Percentiles rank a stretch among this genome's conserved stretches.
These are phyloP conservation scores for Arvicola amphibius DNA, from an alignment of 2,797 vertebrate genomes.

Conservation along the genomic window DNA sequence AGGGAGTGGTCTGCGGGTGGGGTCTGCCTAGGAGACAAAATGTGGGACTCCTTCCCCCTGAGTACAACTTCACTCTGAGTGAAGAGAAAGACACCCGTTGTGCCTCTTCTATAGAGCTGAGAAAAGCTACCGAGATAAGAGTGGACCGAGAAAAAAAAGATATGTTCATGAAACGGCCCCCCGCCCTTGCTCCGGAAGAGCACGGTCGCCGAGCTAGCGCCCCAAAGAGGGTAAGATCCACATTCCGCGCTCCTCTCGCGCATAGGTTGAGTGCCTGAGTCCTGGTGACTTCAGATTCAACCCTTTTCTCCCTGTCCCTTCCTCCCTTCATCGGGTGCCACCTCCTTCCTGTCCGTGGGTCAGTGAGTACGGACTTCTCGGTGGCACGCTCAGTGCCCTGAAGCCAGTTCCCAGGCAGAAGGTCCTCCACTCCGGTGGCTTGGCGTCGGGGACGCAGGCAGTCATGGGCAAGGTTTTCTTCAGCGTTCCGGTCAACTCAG, in stretches of 20 bases:
- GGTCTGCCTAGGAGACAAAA: slow-evolving; percentile 82
- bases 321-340: neutral
- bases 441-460: neutral
- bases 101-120: neutral
- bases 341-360: neutral
- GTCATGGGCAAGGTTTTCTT: slow-evolving; percentile 29
- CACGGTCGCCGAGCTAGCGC: slow-evolving; percentile 79
- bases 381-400: neutral
- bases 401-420: neutral
- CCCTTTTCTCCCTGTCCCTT: neutral
- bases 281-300: neutral
- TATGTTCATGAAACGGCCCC: slow-evolving; percentile 85
- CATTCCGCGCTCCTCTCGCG: neutral
- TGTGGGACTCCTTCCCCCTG: slow-evolving; percentile 67
- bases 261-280: neutral
- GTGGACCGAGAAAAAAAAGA: slow-evolving; percentile 49
- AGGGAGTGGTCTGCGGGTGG: slow-evolving; percentile 81
- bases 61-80: slow-evolving; percentile 66
- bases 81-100: slow-evolving; percentile 31
- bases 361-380: slow-evolving; percentile 33
- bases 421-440: neutral
- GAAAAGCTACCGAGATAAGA: neutral
- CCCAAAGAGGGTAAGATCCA: slow-evolving; percentile 84
- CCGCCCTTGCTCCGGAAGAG: slow-evolving; percentile 82
- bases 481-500: neutral